Conservation (phyloP, 1,140 invertebrate species). For the Lasaia peninsularis region DNA sequence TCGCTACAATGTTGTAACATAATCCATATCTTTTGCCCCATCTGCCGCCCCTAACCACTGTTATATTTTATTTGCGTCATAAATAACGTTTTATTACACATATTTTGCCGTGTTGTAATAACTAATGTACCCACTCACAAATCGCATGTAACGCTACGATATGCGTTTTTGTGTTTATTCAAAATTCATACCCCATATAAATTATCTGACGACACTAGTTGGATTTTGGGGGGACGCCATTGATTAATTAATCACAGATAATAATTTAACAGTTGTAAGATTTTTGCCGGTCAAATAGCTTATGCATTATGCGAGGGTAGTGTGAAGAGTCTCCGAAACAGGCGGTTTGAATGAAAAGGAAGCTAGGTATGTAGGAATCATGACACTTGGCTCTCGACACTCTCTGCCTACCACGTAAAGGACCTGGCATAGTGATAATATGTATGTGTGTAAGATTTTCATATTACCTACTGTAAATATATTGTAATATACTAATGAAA, state of each 20-base stretch:
- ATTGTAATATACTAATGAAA: too few species aligned
- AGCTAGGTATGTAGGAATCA: too few species aligned
- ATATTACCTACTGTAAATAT: too few species aligned
- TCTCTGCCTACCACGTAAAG: too few species aligned
- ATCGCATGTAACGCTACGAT: slow-evolving; percentile 73
- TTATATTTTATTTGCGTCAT: slow-evolving; percentile 78
- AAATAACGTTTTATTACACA: slow-evolving; percentile 79
- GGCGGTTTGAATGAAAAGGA: too few species aligned
- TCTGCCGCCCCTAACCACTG: slow-evolving; percentile 70
- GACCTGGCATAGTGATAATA: too few species aligned
- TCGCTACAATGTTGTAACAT: slow-evolving; percentile 18
- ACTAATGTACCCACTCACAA: slow-evolving; percentile 78
- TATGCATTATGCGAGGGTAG: too few species aligned
- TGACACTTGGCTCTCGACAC: too few species aligned
- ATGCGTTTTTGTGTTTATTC: slow-evolving; percentile 63
- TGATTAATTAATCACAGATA: slow-evolving; percentile 11
- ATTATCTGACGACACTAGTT: slow-evolving; percentile 32
- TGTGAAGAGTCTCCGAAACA: too few species aligned
- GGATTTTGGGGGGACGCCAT: slow-evolving; percentile 18
- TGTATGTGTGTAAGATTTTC: too few species aligned
- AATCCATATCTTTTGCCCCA: slow-evolving; percentile 48
- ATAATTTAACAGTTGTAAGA: background rate
- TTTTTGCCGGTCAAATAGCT: background rate
- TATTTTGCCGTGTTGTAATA: slow-evolving; percentile 79
- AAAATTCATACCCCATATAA: slow-evolving; percentile 49